phyloP scores from a whole-genome alignment of 2,888 invertebrate genomes.

The Tetranychus piercei region DNA sequence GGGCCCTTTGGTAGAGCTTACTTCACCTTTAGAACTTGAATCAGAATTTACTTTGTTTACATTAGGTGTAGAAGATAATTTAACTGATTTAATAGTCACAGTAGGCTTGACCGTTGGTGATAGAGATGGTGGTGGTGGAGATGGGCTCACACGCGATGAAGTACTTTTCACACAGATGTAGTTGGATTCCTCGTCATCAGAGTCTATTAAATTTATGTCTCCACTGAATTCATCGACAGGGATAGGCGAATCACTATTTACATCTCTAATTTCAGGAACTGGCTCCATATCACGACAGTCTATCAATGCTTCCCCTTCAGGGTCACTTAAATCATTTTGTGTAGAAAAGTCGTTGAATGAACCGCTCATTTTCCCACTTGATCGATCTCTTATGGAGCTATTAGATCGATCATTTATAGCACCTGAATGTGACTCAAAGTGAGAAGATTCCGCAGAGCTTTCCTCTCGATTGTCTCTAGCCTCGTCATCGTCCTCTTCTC shows the following conservation, averaged over 20 bases:
- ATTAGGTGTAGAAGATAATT: neutral
- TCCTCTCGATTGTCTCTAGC: neutral
- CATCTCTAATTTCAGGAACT: neutral
- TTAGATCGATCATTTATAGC: no score
- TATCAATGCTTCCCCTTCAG: neutral
- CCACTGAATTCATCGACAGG: neutral
- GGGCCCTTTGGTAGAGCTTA: no score
- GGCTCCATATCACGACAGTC: conserved; percentile 9
- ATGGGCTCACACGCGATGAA: no score
- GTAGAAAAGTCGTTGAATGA: no score
- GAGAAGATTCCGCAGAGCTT: no score
- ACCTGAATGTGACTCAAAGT: no score
- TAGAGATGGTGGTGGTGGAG: neutral
- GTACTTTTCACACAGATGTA: no score
- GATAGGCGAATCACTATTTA: neutral
- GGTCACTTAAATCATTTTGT: neutral
- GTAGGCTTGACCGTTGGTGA: neutral
- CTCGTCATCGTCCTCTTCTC: conserved; percentile 1
- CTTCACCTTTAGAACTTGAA: no score
- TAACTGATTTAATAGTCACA: neutral
- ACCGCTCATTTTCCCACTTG: no score
- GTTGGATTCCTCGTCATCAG: neutral
- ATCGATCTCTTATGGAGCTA: no score
- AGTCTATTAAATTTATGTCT: neutral
- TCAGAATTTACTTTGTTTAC: no score